Evolutionary conservation across 2,888 invertebrate genomes (phyloP).

Genomic region (Limulus polyphemus): DNA sequence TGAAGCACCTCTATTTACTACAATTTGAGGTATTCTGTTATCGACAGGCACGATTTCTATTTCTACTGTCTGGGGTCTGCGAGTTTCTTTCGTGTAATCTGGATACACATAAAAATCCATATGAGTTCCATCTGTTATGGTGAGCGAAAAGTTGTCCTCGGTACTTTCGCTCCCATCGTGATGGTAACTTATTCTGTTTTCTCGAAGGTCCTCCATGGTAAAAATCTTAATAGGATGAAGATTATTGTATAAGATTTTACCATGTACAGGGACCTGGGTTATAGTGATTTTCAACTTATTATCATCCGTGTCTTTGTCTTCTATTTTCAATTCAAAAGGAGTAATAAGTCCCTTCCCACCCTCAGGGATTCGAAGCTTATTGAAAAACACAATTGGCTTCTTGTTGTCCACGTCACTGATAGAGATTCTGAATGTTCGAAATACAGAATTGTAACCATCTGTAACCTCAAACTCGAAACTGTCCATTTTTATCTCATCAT

Average conservation of each 20-base stretch:
- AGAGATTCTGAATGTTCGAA: slow-evolving; percentile 34
- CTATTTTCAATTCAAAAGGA: slow-evolving; percentile 36
- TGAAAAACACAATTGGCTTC: slow-evolving; percentile 34
- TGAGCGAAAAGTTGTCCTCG: slow-evolving; percentile 34
- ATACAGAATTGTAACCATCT: slow-evolving; percentile 34
- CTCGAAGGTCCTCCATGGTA: slow-evolving; percentile 33
- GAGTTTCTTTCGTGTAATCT: slow-evolving; percentile 30
- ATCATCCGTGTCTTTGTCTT: slow-evolving; percentile 34
- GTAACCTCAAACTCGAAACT: slow-evolving; percentile 38
- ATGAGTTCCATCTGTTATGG: slow-evolving; percentile 36
- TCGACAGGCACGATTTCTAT: slow-evolving; percentile 36
- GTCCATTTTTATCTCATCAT: slow-evolving; percentile 36
- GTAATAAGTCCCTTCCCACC: slow-evolving; percentile 34
- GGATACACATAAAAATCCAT: slow-evolving; percentile 34
- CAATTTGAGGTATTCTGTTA: slow-evolving; percentile 33
- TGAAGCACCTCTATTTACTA: slow-evolving; percentile 32
- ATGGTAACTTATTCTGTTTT: slow-evolving; percentile 35
- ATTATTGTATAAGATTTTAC: slow-evolving; percentile 32
- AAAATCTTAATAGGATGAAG: slow-evolving; percentile 31
- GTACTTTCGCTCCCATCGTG: slow-evolving; percentile 37
- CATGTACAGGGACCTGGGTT: slow-evolving; percentile 34
- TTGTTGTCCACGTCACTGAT: slow-evolving; percentile 37
- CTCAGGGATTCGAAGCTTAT: slow-evolving; percentile 33
- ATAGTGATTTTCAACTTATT: slow-evolving; percentile 32
- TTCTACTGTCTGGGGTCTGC: slow-evolving; percentile 32